phyloP scores from a whole-genome alignment of 2,113 vertebrate genomes.

The Microcebus murinus region DNA sequence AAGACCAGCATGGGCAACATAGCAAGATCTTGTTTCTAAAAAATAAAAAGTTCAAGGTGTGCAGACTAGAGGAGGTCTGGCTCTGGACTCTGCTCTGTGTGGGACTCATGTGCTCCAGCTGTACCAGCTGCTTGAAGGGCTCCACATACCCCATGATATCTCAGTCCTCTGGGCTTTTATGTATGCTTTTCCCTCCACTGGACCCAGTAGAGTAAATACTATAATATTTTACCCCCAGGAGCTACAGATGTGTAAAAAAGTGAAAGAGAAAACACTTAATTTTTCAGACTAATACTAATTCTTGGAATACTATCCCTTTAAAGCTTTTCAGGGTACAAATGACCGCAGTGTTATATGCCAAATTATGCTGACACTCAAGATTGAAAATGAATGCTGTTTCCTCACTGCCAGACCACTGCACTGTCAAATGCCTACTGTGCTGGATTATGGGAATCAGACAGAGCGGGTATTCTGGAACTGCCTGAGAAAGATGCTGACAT shows the following conservation, averaged over 20 bases:
- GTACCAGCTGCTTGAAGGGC: background rate
- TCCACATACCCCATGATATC: background rate
- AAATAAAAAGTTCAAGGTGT: background rate
- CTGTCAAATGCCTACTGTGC: background rate
- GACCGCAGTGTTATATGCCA: background rate
- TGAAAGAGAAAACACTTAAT: background rate
- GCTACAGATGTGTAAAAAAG: background rate
- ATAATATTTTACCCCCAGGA: background rate
- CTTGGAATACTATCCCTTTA: slow-evolving; percentile 35
- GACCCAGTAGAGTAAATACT: background rate
- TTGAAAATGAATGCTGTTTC: background rate
- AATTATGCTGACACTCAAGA: background rate
- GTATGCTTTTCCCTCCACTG: background rate
- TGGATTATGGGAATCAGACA: background rate
- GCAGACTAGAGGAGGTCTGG: background rate
- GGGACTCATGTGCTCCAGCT: background rate
- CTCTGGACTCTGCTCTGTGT: background rate
- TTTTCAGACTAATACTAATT: background rate
- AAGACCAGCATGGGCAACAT: too few species aligned
- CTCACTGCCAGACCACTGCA: background rate
- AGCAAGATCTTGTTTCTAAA: too few species aligned
- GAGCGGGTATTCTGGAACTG: background rate
- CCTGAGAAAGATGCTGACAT: background rate
- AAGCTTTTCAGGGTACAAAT: background rate
- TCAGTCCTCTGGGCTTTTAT: background rate